phyloP scores from a whole-genome alignment of 92 coral and sea anemone species.

The Pocillopora meandrina region DNA sequence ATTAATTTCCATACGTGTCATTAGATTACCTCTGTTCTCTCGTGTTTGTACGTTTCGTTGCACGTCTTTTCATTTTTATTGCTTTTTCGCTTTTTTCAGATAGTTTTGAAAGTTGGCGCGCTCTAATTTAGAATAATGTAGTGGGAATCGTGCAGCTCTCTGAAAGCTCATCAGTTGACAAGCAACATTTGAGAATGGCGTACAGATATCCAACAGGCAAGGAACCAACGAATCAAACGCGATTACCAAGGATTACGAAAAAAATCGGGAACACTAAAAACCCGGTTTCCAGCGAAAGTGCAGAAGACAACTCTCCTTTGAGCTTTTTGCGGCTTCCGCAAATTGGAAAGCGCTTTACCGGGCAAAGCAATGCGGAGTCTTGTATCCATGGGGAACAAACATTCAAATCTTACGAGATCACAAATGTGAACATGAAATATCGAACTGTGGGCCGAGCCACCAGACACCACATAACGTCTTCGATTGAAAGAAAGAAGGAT shows the following conservation, averaged over 20 bases:
- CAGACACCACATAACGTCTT: background rate
- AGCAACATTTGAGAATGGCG: conserved; percentile 12
- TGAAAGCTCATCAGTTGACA: no score
- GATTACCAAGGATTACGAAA: conserved; percentile 18
- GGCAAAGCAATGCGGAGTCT: background rate
- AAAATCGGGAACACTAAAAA: background rate
- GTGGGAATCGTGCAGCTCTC: no score
- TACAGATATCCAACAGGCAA: background rate
- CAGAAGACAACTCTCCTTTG: background rate
- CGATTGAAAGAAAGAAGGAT: background rate
- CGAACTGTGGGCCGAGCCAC: background rate
- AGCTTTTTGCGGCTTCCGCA: conserved; percentile 13
- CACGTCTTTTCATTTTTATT: no score
- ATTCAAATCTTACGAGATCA: background rate
- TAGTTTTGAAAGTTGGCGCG: no score
- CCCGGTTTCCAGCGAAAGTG: background rate
- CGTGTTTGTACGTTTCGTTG: background rate
- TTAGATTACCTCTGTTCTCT: background rate
- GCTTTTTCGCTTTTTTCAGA: no score
- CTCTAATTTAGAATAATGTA: no score
- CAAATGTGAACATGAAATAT: background rate
- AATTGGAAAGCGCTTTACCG: background rate
- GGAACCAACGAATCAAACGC: background rate
- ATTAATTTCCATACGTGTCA: background rate
- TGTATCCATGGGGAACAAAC: background rate